Conservation (phyloP, 2,113 vertebrate genomes). For the Cyprinodon brontotheroides region DNA sequence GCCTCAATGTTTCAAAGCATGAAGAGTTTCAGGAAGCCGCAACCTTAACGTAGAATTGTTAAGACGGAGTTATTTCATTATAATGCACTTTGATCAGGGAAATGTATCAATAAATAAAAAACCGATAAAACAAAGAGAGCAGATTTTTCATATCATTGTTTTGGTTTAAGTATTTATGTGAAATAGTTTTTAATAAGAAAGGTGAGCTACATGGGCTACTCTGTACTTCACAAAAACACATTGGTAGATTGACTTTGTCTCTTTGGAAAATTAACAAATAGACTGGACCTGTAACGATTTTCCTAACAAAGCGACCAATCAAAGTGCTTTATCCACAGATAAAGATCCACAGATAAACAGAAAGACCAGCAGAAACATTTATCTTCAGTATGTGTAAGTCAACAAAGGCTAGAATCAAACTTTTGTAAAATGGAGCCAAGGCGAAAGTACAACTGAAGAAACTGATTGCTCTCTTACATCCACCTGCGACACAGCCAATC, state of each 20-base stretch:
- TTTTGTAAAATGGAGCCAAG: too few relatives aligned
- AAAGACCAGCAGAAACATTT: neutral
- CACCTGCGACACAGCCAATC: too few relatives aligned
- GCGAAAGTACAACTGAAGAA: too few relatives aligned
- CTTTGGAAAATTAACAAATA: neutral
- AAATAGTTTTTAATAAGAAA: neutral
- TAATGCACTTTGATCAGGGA: slow-evolving; percentile 16
- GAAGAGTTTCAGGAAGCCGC: slow-evolving; percentile 44
- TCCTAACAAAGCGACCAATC: neutral
- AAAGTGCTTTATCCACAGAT: neutral
- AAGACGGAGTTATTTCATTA: slow-evolving; percentile 31
- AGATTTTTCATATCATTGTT: neutral
- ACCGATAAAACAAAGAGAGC: slow-evolving; percentile 4
- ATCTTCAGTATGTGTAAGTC: neutral
- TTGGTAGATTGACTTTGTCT: too few relatives aligned
- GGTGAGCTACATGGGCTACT: neutral
- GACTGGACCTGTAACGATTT: neutral
- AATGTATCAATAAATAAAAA: neutral
- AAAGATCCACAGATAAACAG: neutral
- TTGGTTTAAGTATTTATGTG: neutral
- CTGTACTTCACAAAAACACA: neutral
- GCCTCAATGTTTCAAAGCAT: slow-evolving; percentile 28
- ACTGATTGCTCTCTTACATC: too few relatives aligned
- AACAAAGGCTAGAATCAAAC: neutral
- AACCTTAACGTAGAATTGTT: neutral